Conservation (phyloP, 2,797 vertebrate species). For the Acanthis flammea region DNA sequence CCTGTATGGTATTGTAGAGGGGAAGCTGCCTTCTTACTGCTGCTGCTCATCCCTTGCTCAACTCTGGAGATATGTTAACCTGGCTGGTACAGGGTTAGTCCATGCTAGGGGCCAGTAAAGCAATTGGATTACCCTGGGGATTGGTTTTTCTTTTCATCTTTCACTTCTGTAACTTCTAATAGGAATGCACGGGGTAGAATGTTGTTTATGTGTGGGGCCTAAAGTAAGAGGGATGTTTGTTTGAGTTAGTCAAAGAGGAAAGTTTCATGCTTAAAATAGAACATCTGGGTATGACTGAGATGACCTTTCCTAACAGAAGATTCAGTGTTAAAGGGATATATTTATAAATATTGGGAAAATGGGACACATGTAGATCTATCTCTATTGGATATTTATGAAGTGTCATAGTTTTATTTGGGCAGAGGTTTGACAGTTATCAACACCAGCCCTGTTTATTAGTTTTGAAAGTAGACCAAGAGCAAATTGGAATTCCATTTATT, state of each 20-base stretch:
- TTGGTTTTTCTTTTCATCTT: background rate
- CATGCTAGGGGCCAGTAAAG: background rate
- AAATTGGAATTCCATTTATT: constrained; percentile 33
- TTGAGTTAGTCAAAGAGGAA: constrained; percentile 53
- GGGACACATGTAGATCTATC: background rate
- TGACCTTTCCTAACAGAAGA: constrained; percentile 24
- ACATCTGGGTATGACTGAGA: constrained; percentile 1
- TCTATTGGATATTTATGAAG: constrained; percentile 41
- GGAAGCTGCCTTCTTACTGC: background rate
- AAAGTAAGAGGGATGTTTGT: constrained; percentile 52
- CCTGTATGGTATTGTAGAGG: background rate
- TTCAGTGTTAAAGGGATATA: constrained; percentile 21
- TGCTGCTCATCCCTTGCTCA: background rate
- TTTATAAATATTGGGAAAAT: constrained; percentile 41
- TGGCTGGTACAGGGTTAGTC: background rate
- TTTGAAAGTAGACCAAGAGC: constrained; percentile 50
- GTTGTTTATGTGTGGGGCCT: background rate
- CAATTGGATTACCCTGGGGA: background rate
- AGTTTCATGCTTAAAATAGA: constrained; percentile 27
- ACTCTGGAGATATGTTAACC: background rate
- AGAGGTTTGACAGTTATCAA: constrained; percentile 31
- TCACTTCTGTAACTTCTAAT: background rate
- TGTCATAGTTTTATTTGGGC: constrained; percentile 40
- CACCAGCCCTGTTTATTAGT: constrained; percentile 6
- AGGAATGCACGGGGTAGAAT: background rate